phyloP scores from a whole-genome alignment of 2,888 invertebrate species.

The Trissoscelio sp. region DNA sequence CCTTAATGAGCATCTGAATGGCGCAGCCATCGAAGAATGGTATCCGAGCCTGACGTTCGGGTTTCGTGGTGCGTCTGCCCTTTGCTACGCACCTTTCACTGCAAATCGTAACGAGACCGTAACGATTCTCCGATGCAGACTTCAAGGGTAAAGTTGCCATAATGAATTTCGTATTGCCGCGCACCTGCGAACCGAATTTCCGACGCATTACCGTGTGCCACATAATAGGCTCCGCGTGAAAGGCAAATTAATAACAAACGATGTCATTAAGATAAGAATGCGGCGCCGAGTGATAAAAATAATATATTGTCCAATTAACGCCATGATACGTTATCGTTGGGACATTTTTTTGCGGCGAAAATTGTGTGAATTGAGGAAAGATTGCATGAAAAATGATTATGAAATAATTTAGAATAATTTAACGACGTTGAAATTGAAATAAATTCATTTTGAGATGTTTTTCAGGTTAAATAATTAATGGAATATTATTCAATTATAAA shows the following conservation, averaged over 20 bases:
- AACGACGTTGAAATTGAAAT: too few species aligned
- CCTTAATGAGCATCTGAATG: slow-evolving; percentile 54
- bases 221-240: slow-evolving; percentile 51
- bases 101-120: slow-evolving; percentile 26
- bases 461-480: too few species aligned
- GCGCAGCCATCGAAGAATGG: slow-evolving; percentile 28
- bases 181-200: slow-evolving; percentile 50
- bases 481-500: too few species aligned
- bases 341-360: slow-evolving; percentile 27
- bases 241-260: slow-evolving; percentile 64
- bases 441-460: too few species aligned
- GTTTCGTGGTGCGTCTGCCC: slow-evolving; percentile 37
- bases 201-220: slow-evolving; percentile 28
- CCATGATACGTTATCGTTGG: slow-evolving; percentile 7
- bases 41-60: slow-evolving; percentile 17
- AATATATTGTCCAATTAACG: slow-evolving; percentile 59
- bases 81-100: slow-evolving; percentile 51
- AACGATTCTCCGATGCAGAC: slow-evolving; percentile 24
- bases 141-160: slow-evolving; percentile 12
- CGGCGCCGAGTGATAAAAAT: slow-evolving; percentile 47
- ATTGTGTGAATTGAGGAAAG: too few species aligned
- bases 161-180: slow-evolving; percentile 51
- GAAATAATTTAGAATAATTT: too few species aligned
- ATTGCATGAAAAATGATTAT: too few species aligned
- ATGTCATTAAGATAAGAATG: slow-evolving; percentile 62